Base-by-base conservation (phyloP, 2,113 vertebrate species). In the Pelvicachromis taeniatus region DNA sequence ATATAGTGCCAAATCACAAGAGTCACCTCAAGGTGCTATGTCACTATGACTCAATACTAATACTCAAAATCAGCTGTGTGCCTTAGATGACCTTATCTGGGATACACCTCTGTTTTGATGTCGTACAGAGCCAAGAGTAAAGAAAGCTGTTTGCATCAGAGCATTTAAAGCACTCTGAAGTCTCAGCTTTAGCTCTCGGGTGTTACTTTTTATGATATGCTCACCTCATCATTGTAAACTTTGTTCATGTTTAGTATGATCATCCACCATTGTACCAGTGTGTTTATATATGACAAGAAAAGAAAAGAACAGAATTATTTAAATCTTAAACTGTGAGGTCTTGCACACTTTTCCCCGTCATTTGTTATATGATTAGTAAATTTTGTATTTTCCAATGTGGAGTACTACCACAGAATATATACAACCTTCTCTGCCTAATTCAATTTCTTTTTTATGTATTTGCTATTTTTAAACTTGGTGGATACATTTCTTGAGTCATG, bases 391-490 rank as follows among this genome's bases (percentile, higher is more conserved):
- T 87, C 7, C 42, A 11, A 26, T 68, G 55, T 50, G 31, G 63
- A 52, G 50, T 38, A 50, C 33, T 33, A 63, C 6, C 35, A 87
- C 70, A 19, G 8, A 70, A 45, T 70, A 45, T 42, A 45, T 26
- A 45, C 23, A 70, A 73, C 29, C 9, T 17, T 75, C 26, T 75
- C 42, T n/a, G 2, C 56, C n/a, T 81, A 78, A 83, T 79, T 86
- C 75, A 2, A 45, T 87, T 88, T 87, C 40, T 92, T 90, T 90
- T 83, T 53, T 54, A 31, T 23, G 11, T 17, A 50, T 55, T 38
- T 23, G 5, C 7, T 77, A 26, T 92, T 93, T 92, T 93, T 82
- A 55, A 86, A 83, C 80, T 88, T 79, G 90, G 86, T 85, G 75
- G 77, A 82, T 85, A 88, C 59, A 83, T 79, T 91, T 87, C 85